Evolutionary conservation across 2,797 vertebrate species (phyloP), one percentile per base, ranked within the genome.

Genomic region (Argentina silus): DNA sequence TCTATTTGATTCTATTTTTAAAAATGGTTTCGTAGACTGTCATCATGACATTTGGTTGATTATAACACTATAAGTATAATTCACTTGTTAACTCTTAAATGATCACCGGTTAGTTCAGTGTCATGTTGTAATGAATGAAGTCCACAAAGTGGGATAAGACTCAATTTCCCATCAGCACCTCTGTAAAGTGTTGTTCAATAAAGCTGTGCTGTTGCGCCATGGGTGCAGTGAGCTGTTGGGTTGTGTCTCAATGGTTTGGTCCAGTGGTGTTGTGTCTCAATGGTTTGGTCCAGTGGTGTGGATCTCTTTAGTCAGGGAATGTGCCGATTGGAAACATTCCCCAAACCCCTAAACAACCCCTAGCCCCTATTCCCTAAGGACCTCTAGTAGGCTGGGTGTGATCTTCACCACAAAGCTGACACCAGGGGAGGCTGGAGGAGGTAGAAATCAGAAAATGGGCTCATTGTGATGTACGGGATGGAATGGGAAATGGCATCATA

Each of bases 121-220:
- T 80, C 70, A 48, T 73, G 73, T 81, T 23, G 23, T 72, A 19
- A 66, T 64, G 70, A 73, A 21, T 60, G 50, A 63, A 50, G 44
- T 45, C 72, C 50, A 75, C 71, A 66, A 57, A 83, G 45, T 63
- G 42, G 59, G 78, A 74, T 43, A 74, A 73, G 72, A 79, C 70
- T 68, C 56, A 64, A 76, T 77, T 81, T 85, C 42, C 71, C 85
- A 82, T 85, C 75, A 82, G 83, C 82, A 89, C 81, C 75, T 78
- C 42, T 85, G 82, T 78, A 61, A 67, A 78, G 76, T 85, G 79
- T 89, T 77, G 70, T 83, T 88, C 77, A 91, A 89, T 89, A 91
- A 89, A 90, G 75, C 83, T 87, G 78, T 86, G 74, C 77, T 88
- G 79, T 74, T 83, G 78, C 70, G 17, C 83, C 65, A 63, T 57